These are phyloP conservation scores for Phaethon lepturus DNA, from an alignment of 2,113 vertebrate species.

Conservation along the genomic window DNA sequence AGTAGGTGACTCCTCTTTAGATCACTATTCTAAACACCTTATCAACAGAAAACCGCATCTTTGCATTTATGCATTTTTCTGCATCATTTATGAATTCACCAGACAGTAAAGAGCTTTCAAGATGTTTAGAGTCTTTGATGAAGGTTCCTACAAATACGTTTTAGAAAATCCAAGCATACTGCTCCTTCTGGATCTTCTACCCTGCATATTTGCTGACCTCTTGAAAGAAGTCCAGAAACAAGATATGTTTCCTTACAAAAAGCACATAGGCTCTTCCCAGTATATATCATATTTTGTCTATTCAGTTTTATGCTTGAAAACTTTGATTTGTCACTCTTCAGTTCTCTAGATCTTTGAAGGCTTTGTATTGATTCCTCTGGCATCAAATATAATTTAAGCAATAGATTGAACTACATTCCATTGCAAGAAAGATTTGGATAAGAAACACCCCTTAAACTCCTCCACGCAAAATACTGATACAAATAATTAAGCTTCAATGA, in stretches of 20 bases:
- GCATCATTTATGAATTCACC: background rate
- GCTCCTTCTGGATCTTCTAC: background rate
- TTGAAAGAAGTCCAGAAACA: background rate
- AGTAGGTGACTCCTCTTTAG: background rate
- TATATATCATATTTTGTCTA: background rate
- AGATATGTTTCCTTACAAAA: background rate
- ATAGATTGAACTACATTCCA: background rate
- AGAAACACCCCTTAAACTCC: background rate
- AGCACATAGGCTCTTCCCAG: background rate
- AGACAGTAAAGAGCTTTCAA: background rate
- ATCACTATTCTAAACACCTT: background rate
- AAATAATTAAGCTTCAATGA: background rate
- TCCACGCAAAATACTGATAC: background rate
- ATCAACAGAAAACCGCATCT: background rate
- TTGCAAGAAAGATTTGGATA: background rate
- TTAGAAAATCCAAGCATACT: background rate
- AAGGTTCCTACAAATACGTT: background rate
- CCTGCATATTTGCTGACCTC: background rate
- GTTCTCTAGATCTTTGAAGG: background rate
- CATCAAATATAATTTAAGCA: background rate
- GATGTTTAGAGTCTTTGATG: background rate
- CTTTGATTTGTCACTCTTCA: background rate
- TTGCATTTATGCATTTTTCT: background rate
- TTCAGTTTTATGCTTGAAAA: background rate
- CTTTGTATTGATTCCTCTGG: background rate